phyloP scores from a whole-genome alignment of 2,888 invertebrate species.

The Dicyrtoma fusca region DNA sequence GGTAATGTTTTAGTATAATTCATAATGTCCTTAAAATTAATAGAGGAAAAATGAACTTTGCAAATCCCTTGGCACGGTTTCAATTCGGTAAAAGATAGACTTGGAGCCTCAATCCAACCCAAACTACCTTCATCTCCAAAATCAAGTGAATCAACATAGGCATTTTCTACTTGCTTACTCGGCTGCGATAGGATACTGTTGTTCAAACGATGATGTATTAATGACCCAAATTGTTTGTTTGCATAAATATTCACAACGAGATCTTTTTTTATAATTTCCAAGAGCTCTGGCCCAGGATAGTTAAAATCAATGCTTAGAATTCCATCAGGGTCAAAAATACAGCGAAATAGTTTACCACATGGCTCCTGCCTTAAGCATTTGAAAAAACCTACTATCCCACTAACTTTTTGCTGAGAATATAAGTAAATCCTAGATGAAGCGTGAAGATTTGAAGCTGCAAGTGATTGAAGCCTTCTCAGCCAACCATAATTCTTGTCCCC shows the following conservation, averaged over 20 bases:
- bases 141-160: slow-evolving; percentile 88
- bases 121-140: slow-evolving; percentile 91
- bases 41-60: slow-evolving; percentile 85
- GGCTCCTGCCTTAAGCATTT: slow-evolving; percentile 87
- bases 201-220: slow-evolving; percentile 71
- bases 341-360: slow-evolving; percentile 73
- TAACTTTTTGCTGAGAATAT: too few species aligned
- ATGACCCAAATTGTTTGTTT: slow-evolving; percentile 66
- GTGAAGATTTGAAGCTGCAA: too few species aligned
- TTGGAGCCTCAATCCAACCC: slow-evolving; percentile 15
- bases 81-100: too few species aligned
- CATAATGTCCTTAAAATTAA: slow-evolving; percentile 99
- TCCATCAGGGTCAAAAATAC: slow-evolving; percentile 59
- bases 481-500: too few species aligned
- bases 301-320: slow-evolving; percentile 65
- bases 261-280: background rate
- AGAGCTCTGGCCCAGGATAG: background rate
- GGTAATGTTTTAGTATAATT: slow-evolving; percentile 94
- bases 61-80: slow-evolving; percentile 88
- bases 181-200: slow-evolving; percentile 55
- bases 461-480: too few species aligned
- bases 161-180: slow-evolving; percentile 72
- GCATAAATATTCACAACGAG: background rate
- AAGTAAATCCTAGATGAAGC: too few species aligned
- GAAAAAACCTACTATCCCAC: slow-evolving; percentile 84